A percentile compares a stretch with the other conserved stretches of the same genome.
phyloP scores from a whole-genome alignment of 2,113 vertebrate species.

The Castor canadensis region DNA sequence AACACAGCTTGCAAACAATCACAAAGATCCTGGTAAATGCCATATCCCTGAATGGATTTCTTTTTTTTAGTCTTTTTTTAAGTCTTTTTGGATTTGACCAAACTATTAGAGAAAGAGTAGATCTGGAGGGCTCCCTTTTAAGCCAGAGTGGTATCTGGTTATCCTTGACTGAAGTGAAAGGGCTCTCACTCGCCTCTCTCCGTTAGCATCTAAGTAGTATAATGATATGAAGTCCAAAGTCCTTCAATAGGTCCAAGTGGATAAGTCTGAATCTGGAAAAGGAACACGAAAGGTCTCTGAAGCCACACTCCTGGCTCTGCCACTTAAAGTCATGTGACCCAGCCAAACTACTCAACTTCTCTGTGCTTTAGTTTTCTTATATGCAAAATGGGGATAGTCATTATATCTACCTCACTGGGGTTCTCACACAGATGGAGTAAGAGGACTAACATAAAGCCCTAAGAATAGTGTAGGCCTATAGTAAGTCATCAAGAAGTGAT shows the following conservation, averaged over 20 bases:
- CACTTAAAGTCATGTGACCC: neutral
- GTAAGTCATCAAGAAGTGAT: neutral
- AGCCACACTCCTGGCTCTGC: neutral
- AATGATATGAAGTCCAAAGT: neutral
- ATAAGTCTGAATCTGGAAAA: neutral
- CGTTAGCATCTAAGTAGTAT: neutral
- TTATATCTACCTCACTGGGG: rapidly evolving
- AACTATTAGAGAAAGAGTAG: neutral
- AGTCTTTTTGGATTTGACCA: neutral
- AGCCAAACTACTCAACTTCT: neutral
- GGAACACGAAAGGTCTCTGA: neutral
- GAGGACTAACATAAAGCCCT: neutral
- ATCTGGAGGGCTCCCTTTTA: neutral
- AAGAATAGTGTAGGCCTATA: neutral
- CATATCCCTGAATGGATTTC: neutral
- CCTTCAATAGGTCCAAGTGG: neutral
- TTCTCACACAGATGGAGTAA: neutral
- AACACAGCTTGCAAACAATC: neutral
- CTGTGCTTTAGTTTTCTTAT: neutral
- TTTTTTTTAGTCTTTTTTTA: too few species aligned
- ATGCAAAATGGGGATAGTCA: neutral
- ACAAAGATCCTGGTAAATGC: neutral
- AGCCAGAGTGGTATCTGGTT: neutral
- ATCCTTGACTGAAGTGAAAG: neutral
- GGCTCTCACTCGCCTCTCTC: neutral